Evolutionary conservation across 2,797 vertebrate species (phyloP).

Genomic region (Microhierax caerulescens): DNA sequence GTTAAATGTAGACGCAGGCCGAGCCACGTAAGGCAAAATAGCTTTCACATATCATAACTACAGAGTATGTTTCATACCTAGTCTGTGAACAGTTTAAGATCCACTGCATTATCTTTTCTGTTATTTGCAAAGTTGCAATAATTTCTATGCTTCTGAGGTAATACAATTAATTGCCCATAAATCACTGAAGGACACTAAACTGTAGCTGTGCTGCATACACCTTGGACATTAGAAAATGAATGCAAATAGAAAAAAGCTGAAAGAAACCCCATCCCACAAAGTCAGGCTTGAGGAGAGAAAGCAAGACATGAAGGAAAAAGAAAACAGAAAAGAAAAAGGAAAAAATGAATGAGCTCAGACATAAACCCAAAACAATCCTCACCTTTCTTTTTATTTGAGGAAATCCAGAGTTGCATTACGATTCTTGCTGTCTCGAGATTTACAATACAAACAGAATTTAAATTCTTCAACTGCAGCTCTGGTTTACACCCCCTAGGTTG

Average conservation of each 20-base stretch:
- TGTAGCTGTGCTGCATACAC: background rate
- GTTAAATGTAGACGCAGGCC: background rate
- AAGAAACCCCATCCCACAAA: background rate
- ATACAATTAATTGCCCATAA: background rate
- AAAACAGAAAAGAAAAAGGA: background rate
- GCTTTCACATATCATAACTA: background rate
- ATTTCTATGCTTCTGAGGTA: background rate
- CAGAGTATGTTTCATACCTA: background rate
- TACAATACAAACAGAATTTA: background rate
- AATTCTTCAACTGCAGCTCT: background rate
- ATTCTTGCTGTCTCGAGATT: background rate
- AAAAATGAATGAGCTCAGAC: background rate
- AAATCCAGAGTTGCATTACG: background rate
- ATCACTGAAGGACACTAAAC: background rate
- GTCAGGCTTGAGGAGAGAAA: background rate
- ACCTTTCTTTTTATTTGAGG: background rate
- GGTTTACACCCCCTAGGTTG: background rate
- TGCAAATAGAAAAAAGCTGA: background rate
- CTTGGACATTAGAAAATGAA: background rate
- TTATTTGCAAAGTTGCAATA: background rate
- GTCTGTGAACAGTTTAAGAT: background rate
- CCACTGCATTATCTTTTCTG: background rate
- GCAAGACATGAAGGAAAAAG: too few species aligned
- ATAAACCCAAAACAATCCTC: background rate
- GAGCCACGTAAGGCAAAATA: background rate